Conservation (phyloP, 2,113 vertebrate species). For the Morone saxatilis region DNA sequence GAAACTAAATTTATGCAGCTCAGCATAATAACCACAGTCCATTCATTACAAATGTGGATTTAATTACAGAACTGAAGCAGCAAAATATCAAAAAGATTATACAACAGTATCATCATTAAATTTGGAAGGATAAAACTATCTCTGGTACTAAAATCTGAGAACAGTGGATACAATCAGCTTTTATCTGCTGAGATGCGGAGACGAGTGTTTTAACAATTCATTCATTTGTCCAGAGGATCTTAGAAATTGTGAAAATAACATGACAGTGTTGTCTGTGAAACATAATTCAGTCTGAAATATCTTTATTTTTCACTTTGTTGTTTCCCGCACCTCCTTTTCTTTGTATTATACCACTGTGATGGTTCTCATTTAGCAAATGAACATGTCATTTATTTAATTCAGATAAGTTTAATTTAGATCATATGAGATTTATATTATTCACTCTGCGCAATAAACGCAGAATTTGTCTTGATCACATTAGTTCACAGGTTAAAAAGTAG, state of each 20-base stretch:
- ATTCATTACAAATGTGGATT: constrained; percentile 58
- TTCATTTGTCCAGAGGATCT: constrained; percentile 62
- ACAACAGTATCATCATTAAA: constrained; percentile 35
- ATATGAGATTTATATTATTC: neutral
- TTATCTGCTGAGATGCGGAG: constrained; percentile 48
- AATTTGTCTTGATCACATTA: neutral
- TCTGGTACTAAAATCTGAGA: constrained; percentile 38
- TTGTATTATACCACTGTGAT: constrained; percentile 4
- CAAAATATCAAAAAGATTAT: constrained; percentile 35
- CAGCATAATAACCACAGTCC: constrained; percentile 37
- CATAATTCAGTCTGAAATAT: constrained; percentile 54
- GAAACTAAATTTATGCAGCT: constrained; percentile 42
- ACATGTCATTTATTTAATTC: neutral
- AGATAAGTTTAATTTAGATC: neutral
- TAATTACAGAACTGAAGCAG: constrained; percentile 53
- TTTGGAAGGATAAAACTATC: neutral
- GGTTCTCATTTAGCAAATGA: constrained; percentile 1
- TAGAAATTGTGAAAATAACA: constrained; percentile 53
- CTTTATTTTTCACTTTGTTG: constrained; percentile 57
- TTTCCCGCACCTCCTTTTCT: constrained; percentile 16
- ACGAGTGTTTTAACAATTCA: constrained; percentile 58
- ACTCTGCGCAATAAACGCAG: neutral
- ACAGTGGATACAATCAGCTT: constrained; percentile 38
- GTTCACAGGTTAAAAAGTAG: neutral
- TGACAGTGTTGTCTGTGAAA: constrained; percentile 56